Conservation (phyloP, 1,140 invertebrate genomes). For the Brachionus sp. region DNA sequence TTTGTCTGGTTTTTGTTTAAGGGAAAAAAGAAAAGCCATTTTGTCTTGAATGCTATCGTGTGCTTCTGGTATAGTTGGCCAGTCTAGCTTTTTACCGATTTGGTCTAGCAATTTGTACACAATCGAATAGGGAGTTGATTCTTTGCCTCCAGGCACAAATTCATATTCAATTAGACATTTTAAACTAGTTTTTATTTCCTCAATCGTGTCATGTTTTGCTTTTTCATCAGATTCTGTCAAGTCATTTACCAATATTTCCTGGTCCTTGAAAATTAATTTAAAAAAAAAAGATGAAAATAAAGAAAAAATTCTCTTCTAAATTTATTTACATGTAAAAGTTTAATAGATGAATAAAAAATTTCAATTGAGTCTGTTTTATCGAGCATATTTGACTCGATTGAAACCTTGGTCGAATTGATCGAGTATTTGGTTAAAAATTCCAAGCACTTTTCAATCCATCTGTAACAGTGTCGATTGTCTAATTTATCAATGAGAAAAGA, state of each 20-base stretch:
- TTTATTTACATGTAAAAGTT: constrained; percentile 15
- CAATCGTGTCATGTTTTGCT: not conserved
- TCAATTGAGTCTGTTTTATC: not conserved
- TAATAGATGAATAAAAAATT: not conserved
- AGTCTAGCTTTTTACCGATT: constrained; percentile 11
- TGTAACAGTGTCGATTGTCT: constrained; percentile 26
- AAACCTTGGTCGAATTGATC: not conserved
- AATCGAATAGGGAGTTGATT: not conserved
- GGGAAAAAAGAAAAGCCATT: not conserved
- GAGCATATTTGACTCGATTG: not conserved
- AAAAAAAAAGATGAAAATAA: not conserved
- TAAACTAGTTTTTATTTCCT: not conserved
- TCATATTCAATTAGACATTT: not conserved
- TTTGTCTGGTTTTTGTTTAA: constrained; percentile 18
- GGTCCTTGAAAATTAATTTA: not conserved
- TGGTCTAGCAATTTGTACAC: constrained; percentile 1
- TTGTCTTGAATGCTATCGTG: not conserved
- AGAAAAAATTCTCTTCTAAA: not conserved
- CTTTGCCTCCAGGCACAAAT: not conserved
- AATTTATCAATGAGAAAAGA: not conserved
- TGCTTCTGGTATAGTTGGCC: not conserved
- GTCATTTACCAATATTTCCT: not conserved
- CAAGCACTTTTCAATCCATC: constrained; percentile 33
- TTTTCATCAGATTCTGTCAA: not conserved
- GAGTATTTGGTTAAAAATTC: constrained; percentile 39